Percentiles rank a stretch among this genome's conserved stretches.
phyloP scores from a whole-genome alignment of 1,140 invertebrate genomes.

The Micrasema longulum region DNA sequence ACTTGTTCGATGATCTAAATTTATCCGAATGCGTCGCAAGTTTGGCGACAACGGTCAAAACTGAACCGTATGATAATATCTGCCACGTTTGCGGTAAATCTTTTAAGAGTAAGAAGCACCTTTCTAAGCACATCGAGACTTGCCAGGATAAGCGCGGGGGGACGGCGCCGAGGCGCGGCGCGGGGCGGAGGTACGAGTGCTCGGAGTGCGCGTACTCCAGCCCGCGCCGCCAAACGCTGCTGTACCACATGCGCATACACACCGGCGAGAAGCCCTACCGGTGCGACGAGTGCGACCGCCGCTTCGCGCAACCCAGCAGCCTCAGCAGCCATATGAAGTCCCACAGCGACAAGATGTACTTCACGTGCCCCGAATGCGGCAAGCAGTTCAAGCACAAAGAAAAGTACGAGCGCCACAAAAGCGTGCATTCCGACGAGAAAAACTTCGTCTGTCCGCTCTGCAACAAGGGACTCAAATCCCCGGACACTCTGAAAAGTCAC shows the following conservation, averaged over 20 bases:
- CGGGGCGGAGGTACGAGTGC: conserved; percentile 60
- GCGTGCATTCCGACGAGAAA: conserved; percentile 61
- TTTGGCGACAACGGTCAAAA: not conserved
- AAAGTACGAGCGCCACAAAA: conserved; percentile 61
- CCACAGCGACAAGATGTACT: conserved; percentile 65
- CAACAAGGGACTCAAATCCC: conserved; percentile 61
- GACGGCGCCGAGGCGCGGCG: conserved; percentile 60
- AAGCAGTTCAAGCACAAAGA: conserved; percentile 71
- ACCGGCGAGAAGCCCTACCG: conserved; percentile 67
- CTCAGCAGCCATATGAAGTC: conserved; percentile 65
- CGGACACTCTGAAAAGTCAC: conserved; percentile 60
- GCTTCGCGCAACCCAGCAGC: conserved; percentile 68
- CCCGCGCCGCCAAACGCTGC: conserved; percentile 63
- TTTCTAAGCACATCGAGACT: conserved; percentile 52
- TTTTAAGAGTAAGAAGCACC: conserved; percentile 27
- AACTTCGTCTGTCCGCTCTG: conserved; percentile 59
- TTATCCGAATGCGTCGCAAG: not conserved
- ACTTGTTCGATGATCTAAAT: not conserved
- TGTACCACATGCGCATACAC: conserved; percentile 67
- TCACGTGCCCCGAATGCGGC: conserved; percentile 73
- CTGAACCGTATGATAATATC: not conserved
- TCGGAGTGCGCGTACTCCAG: conserved; percentile 62
- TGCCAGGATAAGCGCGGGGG: conserved; percentile 54
- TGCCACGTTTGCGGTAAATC: conserved; percentile 44
- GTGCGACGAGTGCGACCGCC: conserved; percentile 70